phyloP scores from a whole-genome alignment of 2,888 invertebrate genomes.

The Hybos culiciformis region DNA sequence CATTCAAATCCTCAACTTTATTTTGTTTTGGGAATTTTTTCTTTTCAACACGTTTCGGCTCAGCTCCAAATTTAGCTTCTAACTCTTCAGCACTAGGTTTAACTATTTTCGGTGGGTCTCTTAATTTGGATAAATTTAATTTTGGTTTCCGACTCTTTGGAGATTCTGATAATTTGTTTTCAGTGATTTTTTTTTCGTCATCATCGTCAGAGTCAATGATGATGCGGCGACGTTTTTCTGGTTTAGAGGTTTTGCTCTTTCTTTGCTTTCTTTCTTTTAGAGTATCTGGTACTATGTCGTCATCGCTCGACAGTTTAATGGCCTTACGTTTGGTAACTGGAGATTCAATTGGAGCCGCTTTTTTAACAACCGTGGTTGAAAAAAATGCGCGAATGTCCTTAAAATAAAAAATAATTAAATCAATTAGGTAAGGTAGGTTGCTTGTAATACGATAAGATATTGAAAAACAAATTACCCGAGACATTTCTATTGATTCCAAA shows the following conservation, averaged over 20 bases:
- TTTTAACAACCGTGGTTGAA: background rate
- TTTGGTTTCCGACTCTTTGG: too few relatives aligned
- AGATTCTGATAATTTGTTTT: too few relatives aligned
- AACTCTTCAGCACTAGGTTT: background rate
- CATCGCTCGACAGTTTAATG: background rate
- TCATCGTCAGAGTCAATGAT: background rate
- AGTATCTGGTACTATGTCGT: background rate
- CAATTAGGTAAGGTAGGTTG: background rate
- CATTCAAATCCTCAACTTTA: background rate
- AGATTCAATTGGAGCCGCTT: background rate
- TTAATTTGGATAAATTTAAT: background rate
- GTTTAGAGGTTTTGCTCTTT: background rate
- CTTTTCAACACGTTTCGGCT: background rate
- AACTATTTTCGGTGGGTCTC: background rate
- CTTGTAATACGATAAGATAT: background rate
- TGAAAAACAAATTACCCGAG: background rate
- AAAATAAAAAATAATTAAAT: background rate
- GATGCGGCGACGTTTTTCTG: background rate
- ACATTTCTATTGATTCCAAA: background rate
- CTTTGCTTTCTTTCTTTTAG: background rate
- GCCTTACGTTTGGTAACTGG: background rate
- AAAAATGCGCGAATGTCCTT: constrained; percentile 1
- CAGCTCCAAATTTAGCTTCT: background rate
- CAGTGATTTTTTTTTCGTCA: background rate
- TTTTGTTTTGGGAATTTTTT: background rate